phyloP scores from a whole-genome alignment of 2,888 invertebrate genomes.

The Drosophila siamana region DNA sequence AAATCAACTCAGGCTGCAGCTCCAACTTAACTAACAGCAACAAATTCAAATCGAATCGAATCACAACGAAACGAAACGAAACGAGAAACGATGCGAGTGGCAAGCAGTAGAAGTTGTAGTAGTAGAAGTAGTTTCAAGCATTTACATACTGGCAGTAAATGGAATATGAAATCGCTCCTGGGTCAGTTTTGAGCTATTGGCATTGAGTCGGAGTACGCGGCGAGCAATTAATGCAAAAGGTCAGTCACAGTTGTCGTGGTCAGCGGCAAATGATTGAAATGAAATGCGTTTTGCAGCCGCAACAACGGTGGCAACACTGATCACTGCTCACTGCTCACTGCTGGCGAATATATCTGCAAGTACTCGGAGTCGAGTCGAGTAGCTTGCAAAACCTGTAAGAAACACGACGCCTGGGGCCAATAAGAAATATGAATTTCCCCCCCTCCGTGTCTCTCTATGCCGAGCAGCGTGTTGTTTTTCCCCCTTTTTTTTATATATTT shows the following conservation, averaged over 20 bases:
- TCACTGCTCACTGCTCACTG: constrained; percentile 16
- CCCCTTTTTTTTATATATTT: not conserved
- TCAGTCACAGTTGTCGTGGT: constrained; percentile 43
- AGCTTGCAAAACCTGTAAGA: constrained; percentile 50
- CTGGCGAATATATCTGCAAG: constrained; percentile 8
- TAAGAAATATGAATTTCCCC: constrained; percentile 28
- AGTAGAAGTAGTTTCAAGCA: not conserved
- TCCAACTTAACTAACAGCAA: not conserved
- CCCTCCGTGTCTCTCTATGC: too few species aligned
- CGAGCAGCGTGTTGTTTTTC: constrained; percentile 43
- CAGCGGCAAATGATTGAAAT: constrained; percentile 22
- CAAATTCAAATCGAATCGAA: constrained; percentile 24
- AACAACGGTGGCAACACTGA: constrained; percentile 26
- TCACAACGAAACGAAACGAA: constrained; percentile 28
- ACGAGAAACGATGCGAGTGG: too few species aligned
- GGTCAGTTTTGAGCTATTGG: constrained; percentile 41
- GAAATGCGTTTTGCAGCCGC: constrained; percentile 30
- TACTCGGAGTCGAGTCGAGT: not conserved
- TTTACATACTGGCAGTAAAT: constrained; percentile 3
- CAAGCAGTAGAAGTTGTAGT: too few species aligned
- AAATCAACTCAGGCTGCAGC: constrained; percentile 23
- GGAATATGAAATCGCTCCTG: constrained; percentile 25
- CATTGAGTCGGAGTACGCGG: constrained; percentile 49
- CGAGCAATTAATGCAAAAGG: constrained; percentile 75
- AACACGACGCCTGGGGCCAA: constrained; percentile 49